Base-by-base conservation (phyloP, 2,113 vertebrate genomes). In the Brachypteracias leptosomus region DNA sequence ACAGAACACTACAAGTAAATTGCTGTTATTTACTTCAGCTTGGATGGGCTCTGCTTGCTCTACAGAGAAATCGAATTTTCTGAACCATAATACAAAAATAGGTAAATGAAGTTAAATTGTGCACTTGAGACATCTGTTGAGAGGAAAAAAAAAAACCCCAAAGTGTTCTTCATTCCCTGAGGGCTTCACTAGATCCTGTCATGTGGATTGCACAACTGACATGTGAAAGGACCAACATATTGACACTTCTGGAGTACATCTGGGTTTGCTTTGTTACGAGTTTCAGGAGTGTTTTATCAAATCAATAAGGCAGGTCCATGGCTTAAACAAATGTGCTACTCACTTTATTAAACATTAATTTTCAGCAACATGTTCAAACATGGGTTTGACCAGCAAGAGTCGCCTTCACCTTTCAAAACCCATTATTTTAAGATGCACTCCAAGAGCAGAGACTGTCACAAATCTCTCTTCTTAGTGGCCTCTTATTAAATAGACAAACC, bases 31-130 rank as follows among this genome's bases (percentile, higher is more conserved):
- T 57, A 84, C 66, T 73, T 84, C 57, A 55, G 86, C 74, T 26
- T 35, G 58, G 85, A 72, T 79, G 61, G 59, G 75, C 74, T 88
- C 65, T 59, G 74, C 81, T 79, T 55, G 49, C 13, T 46, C 84
- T 46, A 81, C 65, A 2, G 26, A 87, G 85, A 91, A 67, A 93
- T 85, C 10, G 44, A 77, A 89, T 68, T 85, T 84, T 95, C 68
- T 84, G 68, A 92, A 47, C 36, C 44, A 3, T 74, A 74, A 84
- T 35, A 92, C 51, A 88, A 28, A 73, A 77, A 92, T 62, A 95
- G 71, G 91, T 81, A 87, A 90, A 96, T 83, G 29, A 89, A 93
- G 84, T 94, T 96, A 85, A 93, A 91, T 47, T 8, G 62, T 59
- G 88, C 84, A 38, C 44, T 80, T 44, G 35, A 93, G 71, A 75